Base-by-base conservation (phyloP, 2,888 invertebrate species). In the Scaptomyza reducta region DNA sequence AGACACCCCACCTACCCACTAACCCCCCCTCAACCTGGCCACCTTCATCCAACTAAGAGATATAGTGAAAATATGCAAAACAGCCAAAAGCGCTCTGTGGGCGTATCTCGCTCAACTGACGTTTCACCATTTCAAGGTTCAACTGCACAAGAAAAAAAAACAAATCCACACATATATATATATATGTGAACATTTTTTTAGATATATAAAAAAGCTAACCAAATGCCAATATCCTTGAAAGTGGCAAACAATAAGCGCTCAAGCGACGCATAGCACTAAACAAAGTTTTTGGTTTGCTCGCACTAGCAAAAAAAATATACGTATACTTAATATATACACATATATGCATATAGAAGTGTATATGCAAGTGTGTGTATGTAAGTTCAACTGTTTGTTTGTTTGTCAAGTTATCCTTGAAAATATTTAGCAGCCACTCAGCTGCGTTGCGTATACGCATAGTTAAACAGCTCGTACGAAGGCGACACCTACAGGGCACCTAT, bases 31-130 rank as follows among this genome's bases (percentile, higher is more conserved):
- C 13, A n/a, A 16, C 10, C 10, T 10, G 10, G 3, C 16, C 16
- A 16, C 0, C 38, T 38, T 14, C 14, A 14, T 38, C 66, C 65
- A 69, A 65, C 66, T 49, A 77, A 75, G 74, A 77, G 70, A 76
- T 78, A 88, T 87, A 87, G 79, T 84, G 77, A 78, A 87, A 88
- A 88, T 87, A 88, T 84, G 87, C 85, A 84, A 88, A 85, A 68
- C 71, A 81, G 76, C 68, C 65, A 53, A 50, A 60, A 64, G 61
- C 67, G 61, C 31, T 61, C 46, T 40, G 77, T 59, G 65, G 73
- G 67, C 78, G 56, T 33, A n/a, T 49, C 29, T 35, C 18, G 14
- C 38, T 44, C 63, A 45, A 45, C 78, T 69, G 72, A 70, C 74
- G 54, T 33, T n/a, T 49, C 18, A 1, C n/a, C 53, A 77, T 81